Evolutionary conservation across 2,113 vertebrate genomes (phyloP), one percentile per base, ranked within the genome.

Genomic region (Amblyopsis rosae): DNA sequence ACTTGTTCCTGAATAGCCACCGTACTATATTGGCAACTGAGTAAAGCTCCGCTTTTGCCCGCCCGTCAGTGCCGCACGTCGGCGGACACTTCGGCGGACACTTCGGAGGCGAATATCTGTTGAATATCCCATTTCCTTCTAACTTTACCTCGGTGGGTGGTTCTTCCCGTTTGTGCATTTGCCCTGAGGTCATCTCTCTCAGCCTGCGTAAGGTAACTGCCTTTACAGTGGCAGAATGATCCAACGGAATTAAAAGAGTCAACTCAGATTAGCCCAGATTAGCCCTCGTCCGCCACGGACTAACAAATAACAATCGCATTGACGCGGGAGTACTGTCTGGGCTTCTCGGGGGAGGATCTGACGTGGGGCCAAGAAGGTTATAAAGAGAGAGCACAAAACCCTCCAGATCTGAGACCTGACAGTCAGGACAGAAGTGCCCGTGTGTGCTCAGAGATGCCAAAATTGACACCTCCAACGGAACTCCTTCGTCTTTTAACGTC

Each of bases 251-350:
- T 89, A 83, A 66, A 35, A 33, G 4, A 65, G 13, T 9, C 66
- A 48, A 67, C 26, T 67, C 63, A 75, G 76, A 56, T 79, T 65
- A 86, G 79, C 62, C 75, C 51, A 46, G 59, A 32, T 75, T 75
- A 78, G 69, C 66, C 67, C 13, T 68, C 62, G 47, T 33, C 46
- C 48, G 59, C 10, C 60, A 9, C 6, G 3, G 17, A 13, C 12
- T 51, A 59, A 59, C 69, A 77, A 70, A 80, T 75, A 59, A 75
- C 75, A 79, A 87, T 88, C 86, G 73, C 75, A 85, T 61, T 91
- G 87, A 91, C 86, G 86, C 69, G 86, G 72, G 10, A 71, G 72
- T 16, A 26, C 26, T 19, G 19, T 19, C 19, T 61, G 49, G 7
- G 0, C 62, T 50, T 16, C 41, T 53, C 62, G 84, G 58, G 70